Evolutionary conservation across 2,113 vertebrate genomes (phyloP).

Genomic region (Tautogolabrus adspersus): DNA sequence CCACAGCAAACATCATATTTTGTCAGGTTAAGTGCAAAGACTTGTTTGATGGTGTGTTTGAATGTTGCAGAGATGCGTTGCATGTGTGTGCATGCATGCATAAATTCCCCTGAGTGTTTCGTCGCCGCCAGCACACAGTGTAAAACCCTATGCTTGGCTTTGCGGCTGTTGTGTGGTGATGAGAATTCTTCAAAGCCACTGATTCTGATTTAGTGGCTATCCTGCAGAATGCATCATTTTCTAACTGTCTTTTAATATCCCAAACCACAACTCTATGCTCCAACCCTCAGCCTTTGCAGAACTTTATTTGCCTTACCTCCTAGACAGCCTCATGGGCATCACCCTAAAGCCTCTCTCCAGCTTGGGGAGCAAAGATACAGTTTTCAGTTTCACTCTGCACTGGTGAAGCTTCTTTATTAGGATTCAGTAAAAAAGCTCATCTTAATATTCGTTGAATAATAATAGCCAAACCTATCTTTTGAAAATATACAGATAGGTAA

Average conservation of each 20-base stretch:
- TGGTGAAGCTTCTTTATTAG: too few species aligned
- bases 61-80: neutral
- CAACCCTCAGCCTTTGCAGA: slow-evolving; percentile 25
- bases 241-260: slow-evolving; percentile 18
- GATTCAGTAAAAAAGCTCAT: neutral
- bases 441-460: neutral
- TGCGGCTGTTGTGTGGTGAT: slow-evolving; percentile 38
- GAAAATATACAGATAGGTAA: too few species aligned
- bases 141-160: slow-evolving; percentile 36
- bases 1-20: neutral
- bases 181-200: slow-evolving; percentile 46
- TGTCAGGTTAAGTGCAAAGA: neutral
- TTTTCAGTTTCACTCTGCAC: slow-evolving; percentile 16
- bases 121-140: slow-evolving; percentile 33
- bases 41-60: neutral
- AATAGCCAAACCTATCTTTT: too few species aligned
- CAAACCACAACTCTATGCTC: slow-evolving; percentile 26
- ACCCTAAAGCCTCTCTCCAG: slow-evolving; percentile 3
- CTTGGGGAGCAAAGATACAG: slow-evolving; percentile 10
- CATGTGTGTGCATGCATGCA: slow-evolving; percentile 9
- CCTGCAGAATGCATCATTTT: slow-evolving; percentile 36
- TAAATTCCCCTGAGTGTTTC: slow-evolving; percentile 20
- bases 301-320: slow-evolving; percentile 32
- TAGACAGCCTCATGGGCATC: slow-evolving; percentile 44
- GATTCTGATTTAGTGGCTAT: slow-evolving; percentile 40